Evolutionary conservation across 1,140 invertebrate genomes (phyloP).

Genomic region (Contarinia nasturtii): DNA sequence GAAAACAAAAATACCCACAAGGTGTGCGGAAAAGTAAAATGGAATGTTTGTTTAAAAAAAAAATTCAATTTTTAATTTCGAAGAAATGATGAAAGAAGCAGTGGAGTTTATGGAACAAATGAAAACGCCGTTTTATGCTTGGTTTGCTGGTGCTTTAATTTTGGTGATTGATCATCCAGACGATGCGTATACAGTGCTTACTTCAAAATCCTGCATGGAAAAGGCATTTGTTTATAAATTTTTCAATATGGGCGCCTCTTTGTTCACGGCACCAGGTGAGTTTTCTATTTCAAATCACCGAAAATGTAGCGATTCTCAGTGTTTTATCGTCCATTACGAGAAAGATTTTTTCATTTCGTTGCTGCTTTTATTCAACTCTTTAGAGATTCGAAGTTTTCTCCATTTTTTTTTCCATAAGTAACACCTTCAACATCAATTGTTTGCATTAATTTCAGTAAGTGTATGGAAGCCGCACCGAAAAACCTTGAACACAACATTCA

Average conservation of each 20-base stretch:
- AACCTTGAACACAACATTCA: background rate
- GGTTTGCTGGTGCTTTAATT: background rate
- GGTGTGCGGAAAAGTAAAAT: too few species aligned
- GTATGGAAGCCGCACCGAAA: constrained; percentile 1
- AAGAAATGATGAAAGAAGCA: background rate
- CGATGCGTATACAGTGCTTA: background rate
- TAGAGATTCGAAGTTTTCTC: background rate
- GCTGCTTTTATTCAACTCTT: too few species aligned
- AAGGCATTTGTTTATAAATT: background rate
- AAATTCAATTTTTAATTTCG: too few species aligned
- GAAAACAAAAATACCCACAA: too few species aligned
- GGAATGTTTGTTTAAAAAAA: too few species aligned
- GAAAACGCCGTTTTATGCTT: background rate
- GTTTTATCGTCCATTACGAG: too few species aligned
- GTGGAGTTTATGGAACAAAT: background rate
- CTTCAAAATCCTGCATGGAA: background rate
- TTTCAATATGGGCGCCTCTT: background rate
- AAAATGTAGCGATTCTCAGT: too few species aligned
- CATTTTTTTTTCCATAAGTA: background rate
- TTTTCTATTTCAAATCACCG: too few species aligned
- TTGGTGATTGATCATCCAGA: background rate
- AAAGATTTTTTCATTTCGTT: too few species aligned
- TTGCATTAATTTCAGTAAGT: background rate
- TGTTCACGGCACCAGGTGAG: background rate
- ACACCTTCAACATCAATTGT: background rate